Conservation (phyloP, 2,797 vertebrate species). For the Paedocypris micromegethes region DNA sequence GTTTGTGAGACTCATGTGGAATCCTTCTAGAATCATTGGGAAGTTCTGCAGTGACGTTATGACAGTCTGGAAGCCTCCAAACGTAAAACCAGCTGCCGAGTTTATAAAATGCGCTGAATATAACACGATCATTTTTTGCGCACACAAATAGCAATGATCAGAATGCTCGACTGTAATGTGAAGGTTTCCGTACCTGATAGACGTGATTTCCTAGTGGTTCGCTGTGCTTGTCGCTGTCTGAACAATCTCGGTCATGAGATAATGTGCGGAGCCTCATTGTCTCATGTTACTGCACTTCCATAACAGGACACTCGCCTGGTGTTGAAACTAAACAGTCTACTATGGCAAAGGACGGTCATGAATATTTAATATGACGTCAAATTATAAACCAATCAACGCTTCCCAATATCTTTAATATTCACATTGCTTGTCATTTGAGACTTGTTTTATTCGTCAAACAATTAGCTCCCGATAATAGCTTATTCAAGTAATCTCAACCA, state of each 20-base stretch:
- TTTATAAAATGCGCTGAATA: neutral
- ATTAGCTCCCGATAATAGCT: neutral
- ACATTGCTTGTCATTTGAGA: neutral
- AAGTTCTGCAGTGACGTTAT: neutral
- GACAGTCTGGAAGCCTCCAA: neutral
- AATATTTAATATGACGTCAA: constrained; percentile 1
- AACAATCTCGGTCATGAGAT: constrained; percentile 36
- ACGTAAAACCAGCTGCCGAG: constrained; percentile 4
- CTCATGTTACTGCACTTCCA: constrained; percentile 45
- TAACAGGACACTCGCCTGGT: constrained; percentile 38
- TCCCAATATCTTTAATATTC: constrained; percentile 4
- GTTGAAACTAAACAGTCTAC: constrained; percentile 9
- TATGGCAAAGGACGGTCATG: constrained; percentile 11
- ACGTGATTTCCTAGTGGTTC: constrained; percentile 25
- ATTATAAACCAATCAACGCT: neutral
- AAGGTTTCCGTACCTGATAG: constrained; percentile 24
- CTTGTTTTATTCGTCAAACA: neutral
- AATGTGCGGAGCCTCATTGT: constrained; percentile 32
- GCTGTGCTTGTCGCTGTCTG: constrained; percentile 20
- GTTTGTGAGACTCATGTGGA: neutral
- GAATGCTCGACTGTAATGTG: neutral
- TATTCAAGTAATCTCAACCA: neutral
- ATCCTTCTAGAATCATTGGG: neutral
- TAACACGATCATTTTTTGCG: neutral
- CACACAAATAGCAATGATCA: neutral